Evolutionary conservation across 2,797 vertebrate species (phyloP), one percentile per base, ranked within the genome.

Genomic region (Momotus momota): DNA sequence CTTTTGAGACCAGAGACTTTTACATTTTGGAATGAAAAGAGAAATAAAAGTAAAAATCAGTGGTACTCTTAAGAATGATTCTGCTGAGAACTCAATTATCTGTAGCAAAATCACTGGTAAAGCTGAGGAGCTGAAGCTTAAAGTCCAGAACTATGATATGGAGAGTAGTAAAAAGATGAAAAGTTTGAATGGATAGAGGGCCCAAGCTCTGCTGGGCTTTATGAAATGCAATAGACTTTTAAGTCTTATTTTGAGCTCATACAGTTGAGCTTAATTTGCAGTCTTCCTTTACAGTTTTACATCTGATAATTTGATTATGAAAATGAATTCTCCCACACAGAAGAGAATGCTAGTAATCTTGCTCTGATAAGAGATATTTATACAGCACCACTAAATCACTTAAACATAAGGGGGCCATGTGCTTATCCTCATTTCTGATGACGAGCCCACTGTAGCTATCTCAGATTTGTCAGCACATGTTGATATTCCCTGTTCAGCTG

Each of bases 341-440:
- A 69, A 81, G 85, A 88, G 95, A 97, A 97, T 95, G 94, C 78
- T 45, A 88, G 81, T 84, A 95, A 93, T 96, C 90, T 92, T 90
- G 57, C 90, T 90, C 69, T 60, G 94, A 94, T 97, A 96, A 85
- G 83, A 85, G 65, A 58, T 73, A 94, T 88, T 93, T 95, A 88
- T 85, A 74, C 70, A 90, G 80, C 71, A 51, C 43, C 64, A 55
- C 38, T 45, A 70, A 87, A 58, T 81, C 93, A 81, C 94, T 96
- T 80, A 71, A 95, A 78, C 81, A 69, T 51, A 67, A 86, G n/a
- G 43, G 58, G 55, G 92, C 89, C 94, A 96, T 93, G 85, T 96
- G 96, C 83, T 94, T 95, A 80, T 71, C 62, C 72, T 94, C 94
- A 79, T 43, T 82, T 73, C 83, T 85, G 84, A 65, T 67, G 91